Conservation (phyloP, 2,888 invertebrate genomes). For the Cinara cedri region DNA sequence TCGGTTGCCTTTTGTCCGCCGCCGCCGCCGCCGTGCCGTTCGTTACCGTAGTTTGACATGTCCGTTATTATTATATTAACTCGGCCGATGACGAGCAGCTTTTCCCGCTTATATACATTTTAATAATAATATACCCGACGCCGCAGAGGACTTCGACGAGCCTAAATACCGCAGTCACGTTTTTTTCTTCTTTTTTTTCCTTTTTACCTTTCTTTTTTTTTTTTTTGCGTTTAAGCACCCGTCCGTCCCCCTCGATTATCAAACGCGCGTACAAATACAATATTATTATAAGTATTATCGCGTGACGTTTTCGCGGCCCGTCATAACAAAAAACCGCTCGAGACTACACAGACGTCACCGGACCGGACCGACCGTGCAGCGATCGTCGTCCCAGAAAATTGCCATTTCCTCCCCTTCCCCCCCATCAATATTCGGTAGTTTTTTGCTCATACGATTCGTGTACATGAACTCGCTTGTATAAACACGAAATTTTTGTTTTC, state of each 20-base stretch:
- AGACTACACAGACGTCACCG: too few species aligned
- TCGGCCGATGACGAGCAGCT: conserved; percentile 39
- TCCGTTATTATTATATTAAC: conserved; percentile 29
- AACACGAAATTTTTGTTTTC: too few species aligned
- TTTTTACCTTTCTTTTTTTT: background rate
- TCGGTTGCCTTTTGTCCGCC: conserved; percentile 21
- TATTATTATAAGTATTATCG: background rate
- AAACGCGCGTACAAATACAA: background rate
- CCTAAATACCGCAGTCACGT: conserved; percentile 47
- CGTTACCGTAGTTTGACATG: conserved; percentile 42
- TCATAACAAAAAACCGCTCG: too few species aligned
- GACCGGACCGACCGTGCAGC: too few species aligned
- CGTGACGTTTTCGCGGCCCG: too few species aligned
- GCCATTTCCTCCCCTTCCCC: too few species aligned
- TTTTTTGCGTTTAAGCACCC: background rate
- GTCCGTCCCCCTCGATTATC: background rate
- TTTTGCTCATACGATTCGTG: too few species aligned
- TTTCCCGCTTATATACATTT: conserved; percentile 3
- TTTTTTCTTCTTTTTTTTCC: background rate
- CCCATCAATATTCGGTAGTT: too few species aligned
- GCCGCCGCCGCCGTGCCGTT: conserved; percentile 21
- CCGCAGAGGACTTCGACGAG: background rate
- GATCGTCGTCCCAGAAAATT: too few species aligned
- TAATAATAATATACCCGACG: conserved; percentile 1
- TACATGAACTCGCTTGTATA: too few species aligned